Base-by-base conservation (phyloP, 2,888 invertebrate species). In the Troides aeacus region DNA sequence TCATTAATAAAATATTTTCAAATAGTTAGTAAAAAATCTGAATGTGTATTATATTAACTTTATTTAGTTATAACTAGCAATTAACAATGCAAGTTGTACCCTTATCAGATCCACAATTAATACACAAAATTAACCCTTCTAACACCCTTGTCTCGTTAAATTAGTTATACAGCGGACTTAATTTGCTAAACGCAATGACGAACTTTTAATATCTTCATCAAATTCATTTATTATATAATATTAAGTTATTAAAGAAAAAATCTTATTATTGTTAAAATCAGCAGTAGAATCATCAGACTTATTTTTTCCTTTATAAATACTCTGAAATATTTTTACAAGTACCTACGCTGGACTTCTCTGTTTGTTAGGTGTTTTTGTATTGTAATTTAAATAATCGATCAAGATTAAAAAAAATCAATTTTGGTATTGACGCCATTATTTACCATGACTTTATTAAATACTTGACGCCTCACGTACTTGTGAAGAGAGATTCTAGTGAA, bases 101-200 rank as follows among this genome's bases (percentile, higher is more conserved):
- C 50, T 50, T 50, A 17, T 50, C 50, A 50, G 15, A 57, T 64
- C 57, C 46, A 21, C 42, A 62, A 42, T 57, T 67, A 67, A 62
- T 62, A 62, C 18, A 12, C 56, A 53, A 62, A 57, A 62, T 67
- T 67, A 62, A 62, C 67, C 62, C 57, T 56, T 57, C 62, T 57
- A 57, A 42, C 57, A 42, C 58, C 64, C 67, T 56, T 57, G 57
- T 67, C 67, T 46, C 42, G 56, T 67, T 62, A n/a, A 67, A 67
- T 24, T 57, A 67, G 67, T 57, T 62, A 62, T 42, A 62, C 17
- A 4, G 18, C 50, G 50, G 50, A 50, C 46, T 50, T 50, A 17
- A 50, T 50, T 50, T 50, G 17, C 50, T 50, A 17, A 50, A 17
- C 50, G 17, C 5, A 15, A 18, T 50, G 15, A 50, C 17, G 50